Conservation (phyloP, 2,797 vertebrate genomes). For the Bryconaethiops microstoma region DNA sequence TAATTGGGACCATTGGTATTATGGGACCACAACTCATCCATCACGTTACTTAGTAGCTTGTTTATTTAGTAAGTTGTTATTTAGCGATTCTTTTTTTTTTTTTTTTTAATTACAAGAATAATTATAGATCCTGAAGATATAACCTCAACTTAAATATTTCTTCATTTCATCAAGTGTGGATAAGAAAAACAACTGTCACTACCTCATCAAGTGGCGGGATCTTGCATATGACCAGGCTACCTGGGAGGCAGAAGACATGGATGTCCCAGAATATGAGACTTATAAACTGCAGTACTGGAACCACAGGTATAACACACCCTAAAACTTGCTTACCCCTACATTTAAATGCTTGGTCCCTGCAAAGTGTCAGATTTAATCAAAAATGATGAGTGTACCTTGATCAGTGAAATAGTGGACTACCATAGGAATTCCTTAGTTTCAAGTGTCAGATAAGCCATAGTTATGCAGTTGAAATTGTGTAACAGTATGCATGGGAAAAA, state of each 20-base stretch:
- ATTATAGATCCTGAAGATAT: not conserved
- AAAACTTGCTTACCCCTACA: not conserved
- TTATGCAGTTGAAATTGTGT: not conserved
- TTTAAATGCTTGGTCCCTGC: not conserved
- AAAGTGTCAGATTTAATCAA: not conserved
- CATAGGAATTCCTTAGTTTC: not conserved
- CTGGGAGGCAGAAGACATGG: constrained; percentile 95
- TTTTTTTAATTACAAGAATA: no score
- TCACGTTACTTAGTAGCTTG: no score
- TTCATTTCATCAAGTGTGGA: constrained; percentile 79
- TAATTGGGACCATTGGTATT: no score
- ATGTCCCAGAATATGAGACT: constrained; percentile 90
- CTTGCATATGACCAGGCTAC: constrained; percentile 93
- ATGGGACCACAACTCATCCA: no score
- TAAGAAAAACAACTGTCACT: constrained; percentile 93
- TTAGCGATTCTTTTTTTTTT: no score
- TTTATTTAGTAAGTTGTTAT: no score
- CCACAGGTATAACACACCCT: constrained; percentile 81
- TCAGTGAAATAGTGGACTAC: no score
- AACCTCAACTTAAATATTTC: not conserved
- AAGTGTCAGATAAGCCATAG: not conserved
- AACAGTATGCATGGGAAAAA: not conserved
- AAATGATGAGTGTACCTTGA: not conserved
- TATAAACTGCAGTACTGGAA: constrained; percentile 94
- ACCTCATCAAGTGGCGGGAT: constrained; percentile 97